Conservation (phyloP, 1,140 invertebrate species). For the Cyclina sinensis region DNA sequence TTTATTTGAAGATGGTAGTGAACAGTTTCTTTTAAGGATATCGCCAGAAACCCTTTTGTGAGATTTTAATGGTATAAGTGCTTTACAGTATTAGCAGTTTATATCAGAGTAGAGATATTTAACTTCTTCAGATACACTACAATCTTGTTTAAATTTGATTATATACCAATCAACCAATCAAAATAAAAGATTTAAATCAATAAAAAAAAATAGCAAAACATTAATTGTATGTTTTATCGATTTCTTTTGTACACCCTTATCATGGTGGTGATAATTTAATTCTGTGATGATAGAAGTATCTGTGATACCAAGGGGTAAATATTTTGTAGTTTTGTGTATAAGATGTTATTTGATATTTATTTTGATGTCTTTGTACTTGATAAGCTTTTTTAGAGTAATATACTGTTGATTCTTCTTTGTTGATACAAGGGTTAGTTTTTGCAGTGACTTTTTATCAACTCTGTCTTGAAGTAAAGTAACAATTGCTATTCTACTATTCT, state of each 20-base stretch:
- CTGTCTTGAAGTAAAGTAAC: no score
- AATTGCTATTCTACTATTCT: no score
- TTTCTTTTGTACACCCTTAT: background rate
- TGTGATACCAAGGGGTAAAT: background rate
- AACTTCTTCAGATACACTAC: no score
- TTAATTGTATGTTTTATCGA: background rate
- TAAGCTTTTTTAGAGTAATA: no score
- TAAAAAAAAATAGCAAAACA: slow-evolving; percentile 19
- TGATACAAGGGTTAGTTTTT: no score
- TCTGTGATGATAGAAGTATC: background rate
- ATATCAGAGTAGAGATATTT: background rate
- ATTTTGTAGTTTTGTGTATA: no score
- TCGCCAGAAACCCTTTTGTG: background rate
- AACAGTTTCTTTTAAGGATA: background rate
- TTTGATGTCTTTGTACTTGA: background rate
- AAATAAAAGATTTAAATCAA: background rate
- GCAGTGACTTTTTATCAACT: no score
- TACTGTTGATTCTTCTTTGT: no score
- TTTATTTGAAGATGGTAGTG: background rate
- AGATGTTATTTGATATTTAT: background rate
- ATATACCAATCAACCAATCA: no score
- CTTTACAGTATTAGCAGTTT: background rate
- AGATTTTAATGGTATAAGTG: slow-evolving; percentile 2
- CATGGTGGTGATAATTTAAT: background rate
- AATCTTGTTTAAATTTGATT: no score